Conservation (phyloP, 2,113 vertebrate species). For the Marmota monax region DNA sequence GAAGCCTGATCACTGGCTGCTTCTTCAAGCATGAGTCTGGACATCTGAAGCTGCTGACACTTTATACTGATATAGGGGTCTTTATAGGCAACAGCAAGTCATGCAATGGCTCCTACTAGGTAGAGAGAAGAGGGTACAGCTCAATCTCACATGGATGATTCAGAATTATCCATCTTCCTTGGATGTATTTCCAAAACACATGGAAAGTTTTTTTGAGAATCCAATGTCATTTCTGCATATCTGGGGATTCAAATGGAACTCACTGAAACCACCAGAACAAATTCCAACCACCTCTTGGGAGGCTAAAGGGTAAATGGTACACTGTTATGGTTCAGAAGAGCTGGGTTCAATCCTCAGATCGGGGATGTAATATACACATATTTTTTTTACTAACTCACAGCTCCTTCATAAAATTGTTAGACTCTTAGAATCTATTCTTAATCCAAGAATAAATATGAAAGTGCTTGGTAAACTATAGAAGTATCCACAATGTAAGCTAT, state of each 20-base stretch:
- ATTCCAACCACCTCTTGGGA: not conserved
- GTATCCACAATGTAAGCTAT: not conserved
- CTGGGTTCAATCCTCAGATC: not conserved
- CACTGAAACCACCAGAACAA: slow-evolving; percentile 24
- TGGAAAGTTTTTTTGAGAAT: slow-evolving; percentile 28
- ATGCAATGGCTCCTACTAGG: not conserved
- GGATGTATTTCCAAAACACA: not conserved
- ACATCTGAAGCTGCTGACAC: not conserved
- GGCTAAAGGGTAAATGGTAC: not conserved
- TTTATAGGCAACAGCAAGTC: not conserved
- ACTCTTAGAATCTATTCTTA: not conserved
- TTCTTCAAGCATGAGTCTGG: not conserved
- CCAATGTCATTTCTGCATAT: not conserved
- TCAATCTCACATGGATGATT: not conserved
- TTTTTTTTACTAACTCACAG: not conserved
- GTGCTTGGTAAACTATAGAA: not conserved
- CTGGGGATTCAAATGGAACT: not conserved
- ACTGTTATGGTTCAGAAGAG: not conserved
- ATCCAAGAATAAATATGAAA: not conserved
- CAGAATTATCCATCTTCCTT: not conserved
- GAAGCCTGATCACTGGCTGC: not conserved
- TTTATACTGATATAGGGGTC: not conserved
- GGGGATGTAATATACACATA: not conserved
- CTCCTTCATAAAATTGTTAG: not conserved
- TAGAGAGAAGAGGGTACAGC: not conserved